These are phyloP conservation scores for Acipenser ruthenus DNA, from an alignment of 2,797 vertebrate genomes.

Conservation along the genomic window DNA sequence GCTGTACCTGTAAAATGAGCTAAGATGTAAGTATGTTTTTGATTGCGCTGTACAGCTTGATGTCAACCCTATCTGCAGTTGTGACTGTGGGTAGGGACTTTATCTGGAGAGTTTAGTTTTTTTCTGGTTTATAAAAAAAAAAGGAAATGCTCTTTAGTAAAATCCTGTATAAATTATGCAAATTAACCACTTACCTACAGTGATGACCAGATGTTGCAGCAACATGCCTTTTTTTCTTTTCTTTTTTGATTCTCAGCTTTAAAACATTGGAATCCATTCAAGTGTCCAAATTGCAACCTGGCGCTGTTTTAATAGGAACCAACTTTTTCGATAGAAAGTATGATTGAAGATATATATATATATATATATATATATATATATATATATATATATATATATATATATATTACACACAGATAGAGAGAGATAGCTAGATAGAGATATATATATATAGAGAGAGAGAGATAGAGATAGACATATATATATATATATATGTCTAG, in stretches of 20 bases:
- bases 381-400: slow-evolving; percentile 34
- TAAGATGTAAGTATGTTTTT: slow-evolving; percentile 86
- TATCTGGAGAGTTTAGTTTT: slow-evolving; percentile 79
- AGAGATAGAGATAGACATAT: slow-evolving; percentile 23
- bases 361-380: slow-evolving; percentile 30
- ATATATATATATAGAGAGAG: slow-evolving; percentile 13
- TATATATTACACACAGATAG: no score
- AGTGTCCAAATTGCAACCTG: slow-evolving; percentile 52
- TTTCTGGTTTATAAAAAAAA: slow-evolving; percentile 79
- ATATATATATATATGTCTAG: slow-evolving; percentile 28
- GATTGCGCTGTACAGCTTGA: slow-evolving; percentile 92
- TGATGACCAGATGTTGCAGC: slow-evolving; percentile 49
- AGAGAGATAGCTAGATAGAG: no score
- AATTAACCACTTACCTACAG: slow-evolving; percentile 80
- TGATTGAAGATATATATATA: neutral
- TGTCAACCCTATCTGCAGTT: slow-evolving; percentile 78
- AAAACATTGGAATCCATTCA: slow-evolving; percentile 57
- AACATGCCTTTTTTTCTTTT: slow-evolving; percentile 47
- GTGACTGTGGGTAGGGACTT: slow-evolving; percentile 73
- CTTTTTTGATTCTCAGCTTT: slow-evolving; percentile 53
- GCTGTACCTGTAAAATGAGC: slow-evolving; percentile 86
- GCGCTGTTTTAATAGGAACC: slow-evolving; percentile 54
- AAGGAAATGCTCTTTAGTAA: slow-evolving; percentile 78
- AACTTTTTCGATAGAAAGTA: slow-evolving; percentile 34
- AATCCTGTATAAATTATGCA: slow-evolving; percentile 87